Percentiles rank a stretch among this genome's conserved stretches.
phyloP scores from a whole-genome alignment of 2,113 vertebrate genomes.

The Lanius ludovicianus region DNA sequence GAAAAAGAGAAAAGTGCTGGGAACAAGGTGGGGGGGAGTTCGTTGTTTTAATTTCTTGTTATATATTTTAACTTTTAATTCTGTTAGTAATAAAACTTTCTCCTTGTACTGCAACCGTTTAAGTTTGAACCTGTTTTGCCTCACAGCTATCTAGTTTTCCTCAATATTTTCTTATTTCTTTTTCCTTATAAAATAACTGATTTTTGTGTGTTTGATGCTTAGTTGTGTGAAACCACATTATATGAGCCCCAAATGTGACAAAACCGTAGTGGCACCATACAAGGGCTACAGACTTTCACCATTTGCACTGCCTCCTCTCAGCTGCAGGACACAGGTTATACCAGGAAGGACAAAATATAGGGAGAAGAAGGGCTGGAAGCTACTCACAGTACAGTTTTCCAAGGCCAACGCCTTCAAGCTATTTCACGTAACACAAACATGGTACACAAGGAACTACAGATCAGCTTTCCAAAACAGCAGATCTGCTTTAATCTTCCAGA shows the following conservation, averaged over 20 bases:
- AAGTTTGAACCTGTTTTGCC: too few species aligned
- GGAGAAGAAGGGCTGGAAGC: not conserved
- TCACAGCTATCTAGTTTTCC: too few species aligned
- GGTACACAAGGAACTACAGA: not conserved
- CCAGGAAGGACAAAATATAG: not conserved
- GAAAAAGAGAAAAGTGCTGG: too few species aligned
- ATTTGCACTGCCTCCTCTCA: not conserved
- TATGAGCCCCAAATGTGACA: not conserved
- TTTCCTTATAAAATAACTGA: too few species aligned
- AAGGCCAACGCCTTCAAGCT: not conserved
- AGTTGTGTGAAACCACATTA: too few species aligned
- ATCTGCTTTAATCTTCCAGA: not conserved
- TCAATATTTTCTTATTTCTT: too few species aligned
- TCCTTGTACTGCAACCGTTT: too few species aligned
- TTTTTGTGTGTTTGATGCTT: too few species aligned
- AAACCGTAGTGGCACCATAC: rapidly evolving
- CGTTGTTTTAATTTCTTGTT: too few species aligned
- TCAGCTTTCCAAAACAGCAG: not conserved
- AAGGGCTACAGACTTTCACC: not conserved
- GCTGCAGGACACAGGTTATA: not conserved
- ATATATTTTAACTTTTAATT: too few species aligned
- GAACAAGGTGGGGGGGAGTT: too few species aligned
- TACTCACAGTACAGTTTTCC: not conserved
- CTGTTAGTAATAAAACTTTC: too few species aligned
- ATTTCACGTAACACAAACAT: rapidly evolving